A percentile compares a stretch with the other conserved stretches of the same genome.
Evolutionary conservation across 2,888 invertebrate genomes (phyloP).

Genomic region (Tetropium fuscum): DNA sequence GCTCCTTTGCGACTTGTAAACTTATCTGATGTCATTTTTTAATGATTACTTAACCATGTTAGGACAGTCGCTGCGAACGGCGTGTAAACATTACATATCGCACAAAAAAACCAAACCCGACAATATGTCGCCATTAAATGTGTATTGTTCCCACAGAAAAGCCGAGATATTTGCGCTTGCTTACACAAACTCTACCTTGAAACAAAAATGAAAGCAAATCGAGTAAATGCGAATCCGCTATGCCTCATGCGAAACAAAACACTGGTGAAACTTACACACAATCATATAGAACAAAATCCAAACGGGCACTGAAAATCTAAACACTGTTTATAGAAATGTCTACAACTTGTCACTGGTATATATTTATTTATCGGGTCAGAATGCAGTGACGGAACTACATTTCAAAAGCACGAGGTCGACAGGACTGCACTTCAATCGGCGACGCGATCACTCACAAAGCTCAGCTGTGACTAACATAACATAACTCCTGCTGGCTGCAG

Average conservation of each 20-base stretch:
- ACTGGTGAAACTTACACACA: slow-evolving; percentile 26
- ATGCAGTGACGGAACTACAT: slow-evolving; percentile 43
- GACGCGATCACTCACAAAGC: slow-evolving; percentile 29
- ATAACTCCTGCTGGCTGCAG: slow-evolving; percentile 19
- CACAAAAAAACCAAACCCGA: too few relatives aligned
- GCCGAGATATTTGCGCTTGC: slow-evolving; percentile 14
- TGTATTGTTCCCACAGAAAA: slow-evolving; percentile 31
- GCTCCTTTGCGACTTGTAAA: too few relatives aligned
- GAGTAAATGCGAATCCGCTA: slow-evolving; percentile 34
- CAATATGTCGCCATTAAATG: too few relatives aligned
- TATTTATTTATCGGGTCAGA: background rate
- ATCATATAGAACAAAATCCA: slow-evolving; percentile 14
- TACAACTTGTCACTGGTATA: slow-evolving; percentile 23
- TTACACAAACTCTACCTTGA: slow-evolving; percentile 37
- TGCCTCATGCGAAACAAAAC: slow-evolving; percentile 28
- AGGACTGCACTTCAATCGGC: slow-evolving; percentile 23
- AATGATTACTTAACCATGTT: too few relatives aligned
- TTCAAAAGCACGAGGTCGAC: slow-evolving; percentile 44
- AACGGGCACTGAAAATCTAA: slow-evolving; percentile 7
- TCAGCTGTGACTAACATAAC: slow-evolving; percentile 31
- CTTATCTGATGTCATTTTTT: too few relatives aligned
- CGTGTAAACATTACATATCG: too few relatives aligned
- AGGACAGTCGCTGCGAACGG: too few relatives aligned
- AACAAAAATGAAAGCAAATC: slow-evolving; percentile 35
- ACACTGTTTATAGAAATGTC: slow-evolving; percentile 23